Base-by-base conservation (phyloP, 2,113 vertebrate species). In the Dipodomys merriami region DNA sequence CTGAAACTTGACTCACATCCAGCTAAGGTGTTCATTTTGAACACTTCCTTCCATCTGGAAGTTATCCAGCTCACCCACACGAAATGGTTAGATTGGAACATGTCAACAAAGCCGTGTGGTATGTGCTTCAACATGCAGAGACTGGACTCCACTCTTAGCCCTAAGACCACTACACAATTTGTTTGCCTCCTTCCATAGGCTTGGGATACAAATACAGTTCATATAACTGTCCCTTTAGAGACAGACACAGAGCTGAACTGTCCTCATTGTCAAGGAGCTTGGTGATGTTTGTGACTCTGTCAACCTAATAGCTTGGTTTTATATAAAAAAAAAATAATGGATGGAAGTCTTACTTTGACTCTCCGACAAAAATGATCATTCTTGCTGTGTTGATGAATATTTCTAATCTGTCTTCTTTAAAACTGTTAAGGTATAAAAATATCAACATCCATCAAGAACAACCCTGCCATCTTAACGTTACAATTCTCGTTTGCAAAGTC, bases 91-190 rank as follows among this genome's bases (percentile, higher is more conserved):
- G 16, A 71, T 73, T 33, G 7, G 27, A 11, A 12, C 16, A 27
- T 67, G 44, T 65, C 81, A 81, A 83, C 72, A 86, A 46, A 91
- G 29, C 49, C 84, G 90, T 69, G 88, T 27, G 64, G 81, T 64
- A 49, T 72, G 72, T 84, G n/a, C 46, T 90, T 94, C 18, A 8
- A 22, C 1, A 6, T 64, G 89, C 46, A 67, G 9, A 93, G 77
- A 23, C 27, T 71, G 30, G 29, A 15, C 44, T 83, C 53, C 62
- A 57, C 6, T 12, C 67, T 88, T n/a, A 6, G 62, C 18, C 68
- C 84, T 8, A 60, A 30, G 23, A 6, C 22, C 30, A 2, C 68
- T 69, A 46, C 27, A 67, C 64, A 44, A 91, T 30, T 44, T 25
- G 2, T 19, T 1, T 5, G 62, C 10, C 60, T 73, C 68, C 35